Conservation (phyloP, 2,797 vertebrate genomes). For the Gallirallus australis region DNA sequence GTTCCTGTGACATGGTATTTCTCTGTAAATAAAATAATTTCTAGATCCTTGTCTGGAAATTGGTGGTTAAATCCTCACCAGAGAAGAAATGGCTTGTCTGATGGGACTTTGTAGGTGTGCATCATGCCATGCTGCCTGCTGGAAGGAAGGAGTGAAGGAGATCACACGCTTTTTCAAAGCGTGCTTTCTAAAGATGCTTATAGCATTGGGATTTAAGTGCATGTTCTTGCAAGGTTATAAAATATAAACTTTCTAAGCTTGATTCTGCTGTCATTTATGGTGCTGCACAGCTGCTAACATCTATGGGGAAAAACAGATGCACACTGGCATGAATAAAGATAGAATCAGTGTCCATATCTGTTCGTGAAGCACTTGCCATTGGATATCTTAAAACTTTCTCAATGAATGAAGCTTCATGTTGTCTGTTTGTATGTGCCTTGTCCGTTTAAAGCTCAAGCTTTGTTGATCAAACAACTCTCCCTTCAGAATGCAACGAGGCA, state of each 20-base stretch:
- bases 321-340: background rate
- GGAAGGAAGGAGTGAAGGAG: background rate
- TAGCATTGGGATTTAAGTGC: background rate
- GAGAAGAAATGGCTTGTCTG: background rate
- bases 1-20: background rate
- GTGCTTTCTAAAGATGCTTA: background rate
- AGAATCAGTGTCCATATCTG: background rate
- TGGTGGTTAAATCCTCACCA: background rate
- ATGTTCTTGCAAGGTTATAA: background rate
- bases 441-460: background rate
- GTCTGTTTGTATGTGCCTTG: background rate
- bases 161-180: background rate
- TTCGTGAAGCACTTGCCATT: background rate
- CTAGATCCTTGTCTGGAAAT: background rate
- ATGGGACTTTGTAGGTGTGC: background rate
- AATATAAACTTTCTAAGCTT: background rate
- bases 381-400: background rate
- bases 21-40: background rate
- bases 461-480: background rate
- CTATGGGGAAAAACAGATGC: background rate
- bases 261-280: background rate
- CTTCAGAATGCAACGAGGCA: background rate
- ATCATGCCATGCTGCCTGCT: background rate
- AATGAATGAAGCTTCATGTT: background rate
- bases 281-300: background rate